Base-by-base conservation (phyloP, 1,140 invertebrate species). In the Ooceraea biroi region DNA sequence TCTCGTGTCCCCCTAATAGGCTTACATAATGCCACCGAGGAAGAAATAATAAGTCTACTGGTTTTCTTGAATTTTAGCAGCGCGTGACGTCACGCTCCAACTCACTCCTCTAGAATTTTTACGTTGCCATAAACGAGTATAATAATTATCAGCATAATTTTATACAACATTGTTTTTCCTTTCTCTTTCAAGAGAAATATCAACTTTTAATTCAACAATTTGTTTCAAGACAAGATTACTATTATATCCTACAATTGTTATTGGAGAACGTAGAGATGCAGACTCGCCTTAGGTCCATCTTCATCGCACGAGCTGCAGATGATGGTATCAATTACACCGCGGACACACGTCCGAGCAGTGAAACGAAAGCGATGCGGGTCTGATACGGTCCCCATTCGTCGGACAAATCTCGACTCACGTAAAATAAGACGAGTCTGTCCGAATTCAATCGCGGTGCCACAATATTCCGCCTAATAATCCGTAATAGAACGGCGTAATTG, bases 1-100 rank as follows among this genome's bases (percentile, higher is more conserved):
- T 87, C 61, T 86, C 86, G 71, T 89, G 85, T 90, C 85, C 87
- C 78, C 85, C 82, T 91, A 90, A 91, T 90, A 90, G 90, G 87
- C 86, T 92, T 91, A 91, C 87, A 83, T 91, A 91, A 91, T 82
- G 77, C 65, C 63, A 85, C 69, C 58, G 52, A 74, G 25, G 82
- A 25, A 77, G n/a, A 27, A 19, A 46, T 83, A 78, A 58, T 65
- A 36, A 83, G 27, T 77, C 25, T 83, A 83, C 65, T 55, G 36
- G 22, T 17, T 55, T 52, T 52, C 5, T 12, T 30, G 17, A 80
- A 69, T 57, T 80, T 69, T 30, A 19, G 30, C 12, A 1, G 17
- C 25, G 22, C 17, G 22, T 52, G 58, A 76, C 44, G n/a, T 68
- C 19, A 65, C 14, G 14, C 7, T 44, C 50, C 44, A 19, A 50